A percentile compares a stretch with the other conserved stretches of the same genome.
phyloP scores from a whole-genome alignment of 2,888 invertebrate genomes.

The Chrysomela aeneicollis region DNA sequence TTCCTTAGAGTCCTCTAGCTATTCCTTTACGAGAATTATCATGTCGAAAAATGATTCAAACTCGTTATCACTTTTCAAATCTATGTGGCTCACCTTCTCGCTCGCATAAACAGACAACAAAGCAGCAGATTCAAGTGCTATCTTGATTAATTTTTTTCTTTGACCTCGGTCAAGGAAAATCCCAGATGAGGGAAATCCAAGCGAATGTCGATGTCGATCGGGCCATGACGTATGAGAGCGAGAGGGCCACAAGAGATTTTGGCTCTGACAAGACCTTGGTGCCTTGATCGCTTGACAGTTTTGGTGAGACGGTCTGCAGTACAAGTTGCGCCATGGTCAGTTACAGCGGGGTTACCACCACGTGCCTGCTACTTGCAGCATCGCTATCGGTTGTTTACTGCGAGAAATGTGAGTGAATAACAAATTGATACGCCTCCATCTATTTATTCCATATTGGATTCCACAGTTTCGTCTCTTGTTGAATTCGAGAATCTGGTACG shows the following conservation, averaged over 20 bases:
- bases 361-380: conserved; percentile 11
- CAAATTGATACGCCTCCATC: conserved; percentile 9
- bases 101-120: too few species aligned
- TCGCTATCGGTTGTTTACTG: conserved; percentile 19
- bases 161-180: conserved; percentile 8
- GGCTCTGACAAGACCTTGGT: background rate
- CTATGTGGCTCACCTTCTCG: too few species aligned
- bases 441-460: background rate
- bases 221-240: background rate
- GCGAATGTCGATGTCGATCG: conserved; percentile 1
- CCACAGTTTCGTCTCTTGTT: background rate
- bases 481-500: too few species aligned
- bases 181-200: conserved; percentile 18
- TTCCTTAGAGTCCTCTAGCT: too few species aligned
- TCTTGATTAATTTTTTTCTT: background rate
- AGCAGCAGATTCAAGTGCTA: too few species aligned
- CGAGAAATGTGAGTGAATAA: conserved; percentile 44
- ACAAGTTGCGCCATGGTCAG: conserved; percentile 19
- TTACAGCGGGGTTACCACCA: conserved; percentile 15
- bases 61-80: too few species aligned
- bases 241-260: background rate
- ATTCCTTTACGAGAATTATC: too few species aligned
- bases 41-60: too few species aligned
- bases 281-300: background rate
- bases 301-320: conserved; percentile 7